A percentile compares a stretch with the other conserved stretches of the same genome.
Conservation (phyloP, 2,797 vertebrate genomes). For the Gambelia wislizenii region DNA sequence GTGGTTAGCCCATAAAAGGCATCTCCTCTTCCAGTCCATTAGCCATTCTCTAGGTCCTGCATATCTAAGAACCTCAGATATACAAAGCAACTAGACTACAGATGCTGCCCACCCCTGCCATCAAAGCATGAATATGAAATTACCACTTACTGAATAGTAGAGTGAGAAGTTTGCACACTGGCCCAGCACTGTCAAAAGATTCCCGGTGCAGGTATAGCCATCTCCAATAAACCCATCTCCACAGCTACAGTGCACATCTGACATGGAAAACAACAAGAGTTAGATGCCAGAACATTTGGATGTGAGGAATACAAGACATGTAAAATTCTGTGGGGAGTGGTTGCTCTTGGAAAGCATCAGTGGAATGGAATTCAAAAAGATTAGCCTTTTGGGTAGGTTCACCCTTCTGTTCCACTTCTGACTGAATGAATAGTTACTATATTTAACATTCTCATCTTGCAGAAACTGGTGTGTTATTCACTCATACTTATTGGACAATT, state of each 20-base stretch:
- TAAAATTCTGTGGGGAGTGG: too few relatives aligned
- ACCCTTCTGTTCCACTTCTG: background rate
- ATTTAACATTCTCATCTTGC: background rate
- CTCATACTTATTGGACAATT: background rate
- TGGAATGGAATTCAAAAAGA: background rate
- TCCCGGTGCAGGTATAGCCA: slow-evolving; percentile 88
- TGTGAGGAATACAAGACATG: background rate
- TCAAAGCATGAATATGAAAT: background rate
- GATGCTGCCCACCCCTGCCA: too few relatives aligned
- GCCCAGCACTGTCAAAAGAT: slow-evolving; percentile 87
- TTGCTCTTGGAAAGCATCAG: background rate
- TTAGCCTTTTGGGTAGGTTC: background rate
- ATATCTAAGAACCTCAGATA: too few relatives aligned
- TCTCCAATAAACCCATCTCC: slow-evolving; percentile 85
- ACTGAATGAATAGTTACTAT: background rate
- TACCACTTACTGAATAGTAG: slow-evolving; percentile 88
- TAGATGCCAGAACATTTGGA: background rate
- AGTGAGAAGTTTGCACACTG: slow-evolving; percentile 84
- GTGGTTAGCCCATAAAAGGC: background rate
- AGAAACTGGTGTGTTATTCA: background rate
- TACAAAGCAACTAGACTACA: background rate
- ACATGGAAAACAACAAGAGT: slow-evolving; percentile 2
- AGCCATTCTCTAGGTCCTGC: background rate
- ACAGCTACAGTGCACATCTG: slow-evolving; percentile 90
- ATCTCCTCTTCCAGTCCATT: background rate